phyloP scores from a whole-genome alignment of 2,113 vertebrate species.

The Neoarius graeffei region DNA sequence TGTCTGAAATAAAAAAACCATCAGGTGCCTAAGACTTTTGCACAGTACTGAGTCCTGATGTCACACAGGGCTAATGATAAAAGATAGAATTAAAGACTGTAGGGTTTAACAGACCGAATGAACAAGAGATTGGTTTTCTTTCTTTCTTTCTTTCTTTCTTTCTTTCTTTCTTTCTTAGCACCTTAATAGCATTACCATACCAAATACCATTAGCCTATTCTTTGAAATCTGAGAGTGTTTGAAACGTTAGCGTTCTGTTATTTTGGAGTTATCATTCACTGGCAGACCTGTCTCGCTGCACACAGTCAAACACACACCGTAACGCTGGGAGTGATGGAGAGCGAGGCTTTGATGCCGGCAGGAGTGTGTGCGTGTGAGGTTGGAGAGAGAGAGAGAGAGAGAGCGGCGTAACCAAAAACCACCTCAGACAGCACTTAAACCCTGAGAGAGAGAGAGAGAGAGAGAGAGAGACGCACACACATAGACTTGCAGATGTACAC shows the following conservation, averaged over 20 bases:
- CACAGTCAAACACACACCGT: slow-evolving; percentile 56
- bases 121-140: background rate
- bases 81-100: background rate
- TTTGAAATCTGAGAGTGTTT: slow-evolving; percentile 44
- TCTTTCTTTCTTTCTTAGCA: background rate
- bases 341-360: slow-evolving; percentile 55
- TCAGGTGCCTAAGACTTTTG: no score
- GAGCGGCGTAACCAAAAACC: slow-evolving; percentile 67
- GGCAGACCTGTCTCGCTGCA: slow-evolving; percentile 41
- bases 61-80: background rate
- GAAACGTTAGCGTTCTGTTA: slow-evolving; percentile 35
- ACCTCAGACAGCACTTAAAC: slow-evolving; percentile 71
- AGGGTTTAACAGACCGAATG: background rate
- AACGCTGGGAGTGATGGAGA: slow-evolving; percentile 59
- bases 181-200: slow-evolving; percentile 6
- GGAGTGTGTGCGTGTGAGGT: slow-evolving; percentile 53
- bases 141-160: rapidly evolving
- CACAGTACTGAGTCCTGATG: background rate
- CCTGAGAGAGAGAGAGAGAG: slow-evolving; percentile 48
- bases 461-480: slow-evolving; percentile 43
- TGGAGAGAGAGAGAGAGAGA: slow-evolving; percentile 47
- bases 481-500: slow-evolving; percentile 52
- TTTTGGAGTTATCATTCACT: slow-evolving; percentile 38
- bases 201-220: slow-evolving; percentile 18
- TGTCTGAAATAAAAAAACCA: no score